Evolutionary conservation across 2,113 vertebrate species (phyloP), one percentile per base, ranked within the genome.

Genomic region (Megaptera novaeangliae): DNA sequence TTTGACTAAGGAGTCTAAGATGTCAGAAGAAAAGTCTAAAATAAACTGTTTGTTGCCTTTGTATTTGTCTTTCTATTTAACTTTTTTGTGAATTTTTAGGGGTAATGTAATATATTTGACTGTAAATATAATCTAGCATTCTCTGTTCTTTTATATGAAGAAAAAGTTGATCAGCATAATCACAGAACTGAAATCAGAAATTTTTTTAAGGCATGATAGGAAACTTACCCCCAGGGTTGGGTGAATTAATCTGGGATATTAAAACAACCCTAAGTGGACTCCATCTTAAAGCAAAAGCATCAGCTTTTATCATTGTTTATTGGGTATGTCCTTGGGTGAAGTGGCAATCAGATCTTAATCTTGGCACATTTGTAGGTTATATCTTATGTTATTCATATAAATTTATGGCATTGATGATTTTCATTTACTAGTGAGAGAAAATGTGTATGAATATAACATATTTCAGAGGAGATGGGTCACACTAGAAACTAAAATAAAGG

Each of bases 401-500:
- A 97, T 14, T 13, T 34, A 69, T 0, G 0, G 0, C n/a, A 71
- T 93, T 18, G 5, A 1, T 34, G 17, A 77, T 44, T 92, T 94
- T 90, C 23, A 39, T 71, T n/a, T 88, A 39, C 69, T 4, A 61
- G 46, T 41, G 8, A 9, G 36, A 44, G 69, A 59, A 93, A 91
- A 91, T 80, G 36, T 49, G 20, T 8, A 90, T 93, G 39, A 17
- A 57, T 4, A 86, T 25, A 91, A 34, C 1, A 49, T 92, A 71
- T 13, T 88, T 83, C 49, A 92, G 75, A 95, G 3, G 5, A 44
- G 12, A 80, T 49, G 59, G 57, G 83, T 66, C 12, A 63, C 25
- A 29, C 14, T 57, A 20, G 46, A 97, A 88, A 95, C 96, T 95
- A 86, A 92, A 78, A 89, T 59, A 49, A 87, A 92, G 29, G 17